Evolutionary conservation across 2,797 vertebrate genomes (phyloP).

Genomic region (Girardinus metallicus): DNA sequence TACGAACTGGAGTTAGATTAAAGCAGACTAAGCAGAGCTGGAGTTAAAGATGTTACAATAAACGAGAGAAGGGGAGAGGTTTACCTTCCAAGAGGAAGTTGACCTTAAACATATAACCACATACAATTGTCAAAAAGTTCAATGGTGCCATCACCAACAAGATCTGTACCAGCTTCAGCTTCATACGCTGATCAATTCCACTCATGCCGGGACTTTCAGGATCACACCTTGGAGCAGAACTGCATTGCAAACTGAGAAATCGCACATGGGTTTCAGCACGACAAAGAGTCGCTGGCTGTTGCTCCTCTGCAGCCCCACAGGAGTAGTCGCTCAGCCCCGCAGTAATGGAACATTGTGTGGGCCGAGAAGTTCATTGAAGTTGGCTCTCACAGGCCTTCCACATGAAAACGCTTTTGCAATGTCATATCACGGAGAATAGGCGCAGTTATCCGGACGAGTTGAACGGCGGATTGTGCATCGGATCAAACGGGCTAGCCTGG

Average conservation of each 20-base stretch:
- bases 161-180: constrained; percentile 57
- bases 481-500: constrained; percentile 78
- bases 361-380: constrained; percentile 61
- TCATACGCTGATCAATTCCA: constrained; percentile 48
- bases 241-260: constrained; percentile 31
- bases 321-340: constrained; percentile 56
- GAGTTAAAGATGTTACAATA: background rate
- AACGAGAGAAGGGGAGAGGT: background rate
- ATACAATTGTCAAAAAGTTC: background rate
- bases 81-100: background rate
- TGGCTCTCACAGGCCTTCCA: constrained; percentile 54
- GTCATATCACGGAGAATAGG: constrained; percentile 71
- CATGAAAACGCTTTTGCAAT: constrained; percentile 70
- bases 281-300: constrained; percentile 58
- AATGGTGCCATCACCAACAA: constrained; percentile 39
- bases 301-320: constrained; percentile 54
- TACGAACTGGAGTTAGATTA: background rate
- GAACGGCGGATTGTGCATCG: constrained; percentile 67
- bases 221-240: constrained; percentile 53
- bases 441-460: constrained; percentile 66
- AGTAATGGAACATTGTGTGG: constrained; percentile 79
- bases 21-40: background rate
- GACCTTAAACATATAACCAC: background rate
- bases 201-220: constrained; percentile 58
- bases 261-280: constrained; percentile 45